A percentile compares a stretch with the other conserved stretches of the same genome.
phyloP scores from a whole-genome alignment of 2,113 vertebrate species.

The Cynopterus brachyotis region DNA sequence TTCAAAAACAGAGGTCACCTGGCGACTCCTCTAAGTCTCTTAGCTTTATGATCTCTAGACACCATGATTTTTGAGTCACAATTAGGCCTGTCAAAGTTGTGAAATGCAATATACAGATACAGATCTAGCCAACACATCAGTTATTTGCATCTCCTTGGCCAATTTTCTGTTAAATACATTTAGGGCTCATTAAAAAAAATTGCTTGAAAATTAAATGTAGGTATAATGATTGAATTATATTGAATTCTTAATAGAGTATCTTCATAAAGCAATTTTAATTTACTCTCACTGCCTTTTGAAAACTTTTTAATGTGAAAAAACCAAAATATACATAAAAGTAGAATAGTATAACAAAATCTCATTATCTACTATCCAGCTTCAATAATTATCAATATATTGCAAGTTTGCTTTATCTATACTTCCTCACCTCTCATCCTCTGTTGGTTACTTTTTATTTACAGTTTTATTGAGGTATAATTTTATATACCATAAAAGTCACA shows the following conservation, averaged over 20 bases:
- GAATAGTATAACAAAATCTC: not conserved
- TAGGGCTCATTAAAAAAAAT: not conserved
- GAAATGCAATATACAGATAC: not conserved
- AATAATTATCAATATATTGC: not conserved
- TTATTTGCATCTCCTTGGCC: not conserved
- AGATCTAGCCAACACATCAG: not conserved
- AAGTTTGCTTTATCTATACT: not conserved
- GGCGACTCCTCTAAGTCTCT: not conserved
- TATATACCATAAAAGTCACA: not conserved
- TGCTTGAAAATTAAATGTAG: not conserved
- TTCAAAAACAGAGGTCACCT: not conserved
- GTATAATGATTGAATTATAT: not conserved
- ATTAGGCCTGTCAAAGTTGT: not conserved
- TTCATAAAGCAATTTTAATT: slow-evolving; percentile 6
- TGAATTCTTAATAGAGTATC: not conserved
- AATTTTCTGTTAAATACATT: not conserved
- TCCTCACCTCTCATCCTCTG: not conserved
- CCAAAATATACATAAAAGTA: not conserved
- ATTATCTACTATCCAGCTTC: not conserved
- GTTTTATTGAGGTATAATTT: not conserved
- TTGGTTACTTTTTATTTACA: not conserved
- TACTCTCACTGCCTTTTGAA: not conserved
- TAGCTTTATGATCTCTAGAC: not conserved
- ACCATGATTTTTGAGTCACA: not conserved
- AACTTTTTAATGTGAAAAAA: not conserved